Conservation (phyloP, 2,888 invertebrate species). For the Pheosia gnoma region DNA sequence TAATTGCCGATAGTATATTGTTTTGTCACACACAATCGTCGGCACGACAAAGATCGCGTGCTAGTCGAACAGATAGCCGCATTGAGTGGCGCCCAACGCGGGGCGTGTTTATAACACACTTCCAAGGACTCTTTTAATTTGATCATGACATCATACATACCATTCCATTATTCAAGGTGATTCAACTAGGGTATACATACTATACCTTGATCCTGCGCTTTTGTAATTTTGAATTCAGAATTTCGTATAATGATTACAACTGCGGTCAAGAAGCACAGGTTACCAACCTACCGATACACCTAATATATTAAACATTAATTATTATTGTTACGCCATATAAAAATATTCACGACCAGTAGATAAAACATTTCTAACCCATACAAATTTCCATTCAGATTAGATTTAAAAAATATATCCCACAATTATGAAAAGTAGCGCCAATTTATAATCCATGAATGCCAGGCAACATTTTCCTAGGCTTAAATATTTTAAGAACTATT, state of each 20-base stretch:
- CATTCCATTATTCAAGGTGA: neutral
- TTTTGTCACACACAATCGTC: neutral
- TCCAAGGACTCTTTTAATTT: conserved; percentile 18
- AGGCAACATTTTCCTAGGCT: neutral
- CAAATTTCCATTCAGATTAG: too few species aligned
- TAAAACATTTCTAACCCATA: too few species aligned
- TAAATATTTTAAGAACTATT: neutral
- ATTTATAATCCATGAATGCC: neutral
- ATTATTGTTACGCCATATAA: too few species aligned
- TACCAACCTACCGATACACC: too few species aligned
- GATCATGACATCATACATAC: conserved; percentile 2
- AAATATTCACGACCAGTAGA: too few species aligned
- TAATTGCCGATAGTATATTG: neutral
- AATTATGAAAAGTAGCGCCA: neutral
- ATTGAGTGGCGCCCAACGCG: conserved; percentile 33
- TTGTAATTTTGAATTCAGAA: too few species aligned
- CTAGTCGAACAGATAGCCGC: conserved; percentile 9
- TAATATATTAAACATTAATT: too few species aligned
- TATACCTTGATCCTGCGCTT: too few species aligned
- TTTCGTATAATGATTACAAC: too few species aligned
- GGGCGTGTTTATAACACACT: conserved; percentile 13
- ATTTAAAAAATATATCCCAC: neutral
- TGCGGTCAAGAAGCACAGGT: too few species aligned
- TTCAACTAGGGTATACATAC: too few species aligned
- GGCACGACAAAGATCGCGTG: conserved; percentile 26